Evolutionary conservation across 2,797 vertebrate species (phyloP), one percentile per base, ranked within the genome.

Genomic region (Sebastes hopkinsi): DNA sequence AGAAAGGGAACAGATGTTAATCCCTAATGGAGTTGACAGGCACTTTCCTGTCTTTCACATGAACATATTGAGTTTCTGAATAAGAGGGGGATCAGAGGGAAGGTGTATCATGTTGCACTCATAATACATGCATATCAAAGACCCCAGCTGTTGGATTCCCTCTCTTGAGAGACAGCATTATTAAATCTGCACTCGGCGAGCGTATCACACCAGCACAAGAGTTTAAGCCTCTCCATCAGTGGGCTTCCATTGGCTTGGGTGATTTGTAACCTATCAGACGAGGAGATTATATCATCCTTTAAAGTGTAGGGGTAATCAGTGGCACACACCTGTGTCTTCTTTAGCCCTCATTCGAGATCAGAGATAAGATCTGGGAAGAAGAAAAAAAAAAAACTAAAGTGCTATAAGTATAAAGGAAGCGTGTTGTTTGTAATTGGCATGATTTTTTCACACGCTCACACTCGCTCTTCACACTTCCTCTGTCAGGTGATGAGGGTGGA

Each of bases 91-190:
- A 96, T 97, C 96, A 95, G 95, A 96, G 96, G 96, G 96, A 97
- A 97, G 97, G 96, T 96, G 90, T 97, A 98, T 98, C 97, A 92
- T 96, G 97, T 98, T 99, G 97, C 98, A 97, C 92, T 94, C 97
- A 96, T 97, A 97, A 96, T 95, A 96, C 96, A 97, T 96, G 97
- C 96, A 97, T 98, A 98, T 98, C 97, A 98, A 96, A 95, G 97
- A 97, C 93, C 97, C 96, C 97, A 98, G 97, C 97, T 99, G 98
- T 96, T 96, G 94, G 94, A 94, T 95, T 92, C 95, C 95, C 95
- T 95, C 97, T 97, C 97, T 95, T 96, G 97, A 98, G 97, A 98
- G 97, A 97, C 96, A 95, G 87, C 90, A 93, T 94, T 94, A 95
- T 95, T 95, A 95, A 95, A 95, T 94, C 94, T 93, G 92, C 93